Base-by-base conservation (phyloP, 1,140 invertebrate genomes). In the Drosophila carrolli region DNA sequence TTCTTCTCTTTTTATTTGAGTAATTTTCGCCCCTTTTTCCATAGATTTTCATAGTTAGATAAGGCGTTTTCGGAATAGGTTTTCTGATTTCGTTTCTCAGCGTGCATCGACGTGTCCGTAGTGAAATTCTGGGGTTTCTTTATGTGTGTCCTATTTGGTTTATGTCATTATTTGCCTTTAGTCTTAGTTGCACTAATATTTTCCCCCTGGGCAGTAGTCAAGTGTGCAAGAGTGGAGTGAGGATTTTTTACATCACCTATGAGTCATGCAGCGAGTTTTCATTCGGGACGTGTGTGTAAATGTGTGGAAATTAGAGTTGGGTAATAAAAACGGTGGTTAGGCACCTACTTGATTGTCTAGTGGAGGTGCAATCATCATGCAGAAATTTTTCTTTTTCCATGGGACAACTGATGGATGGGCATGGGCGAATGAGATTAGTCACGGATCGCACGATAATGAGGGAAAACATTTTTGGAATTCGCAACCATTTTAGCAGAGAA, bases 171-270 rank as follows among this genome's bases (percentile, higher is more conserved):
- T 86, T 86, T 86, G 83, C 74, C 75, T 74, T 73, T 76, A 37
- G 75, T 83, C 83, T 86, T 86, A 86, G 83, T 77, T 88, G 83
- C 75, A 88, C 83, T 79, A 86, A 88, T 80, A 86, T 86, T 86
- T 86, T 83, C 46, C 70, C 43, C 71, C 58, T 63, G 83, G 75
- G 75, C 78, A 86, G 82, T 82, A 86, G 82, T 86, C 83, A 75
- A 67, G 60, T 79, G 61, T 38, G 37, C 56, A 9, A 38, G 55
- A 41, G 40, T 63, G 53, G 59, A 48, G 29, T 56, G 37, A 14
- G 48, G 14, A 14, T 60, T 40, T 23, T 65, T 57, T 65, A 55
- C 55, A 70, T 47, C 46, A n/a, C 43, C 54, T 50, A 75, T 88
- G 82, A 86, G 50, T 86, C 82, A 86, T 88, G 71, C 79, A 46